Percentiles rank a stretch among this genome's conserved stretches.
phyloP scores from a whole-genome alignment of 2,888 invertebrate species.

The Sycophila texana region DNA sequence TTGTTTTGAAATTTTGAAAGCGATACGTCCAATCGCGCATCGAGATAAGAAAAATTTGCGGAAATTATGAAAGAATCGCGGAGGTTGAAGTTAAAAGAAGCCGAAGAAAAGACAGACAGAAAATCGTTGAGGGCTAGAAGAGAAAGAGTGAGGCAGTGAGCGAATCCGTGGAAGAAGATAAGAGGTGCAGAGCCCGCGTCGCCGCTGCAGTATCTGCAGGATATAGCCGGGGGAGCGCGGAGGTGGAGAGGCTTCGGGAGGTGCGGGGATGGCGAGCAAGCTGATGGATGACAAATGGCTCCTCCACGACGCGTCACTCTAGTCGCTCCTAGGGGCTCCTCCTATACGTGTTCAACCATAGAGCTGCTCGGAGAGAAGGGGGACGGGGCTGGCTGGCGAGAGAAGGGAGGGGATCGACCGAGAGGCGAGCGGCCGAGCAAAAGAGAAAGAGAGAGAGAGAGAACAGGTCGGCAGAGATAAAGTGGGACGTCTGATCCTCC shows the following conservation, averaged over 20 bases:
- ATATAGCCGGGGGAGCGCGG: conserved; percentile 39
- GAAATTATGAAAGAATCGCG: conserved; percentile 48
- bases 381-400: conserved; percentile 37
- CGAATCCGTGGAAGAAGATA: conserved; percentile 28
- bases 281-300: conserved; percentile 76
- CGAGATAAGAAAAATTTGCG: conserved; percentile 22
- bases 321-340: conserved; percentile 74
- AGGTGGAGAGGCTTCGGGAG: conserved; percentile 56
- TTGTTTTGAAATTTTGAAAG: too few relatives aligned
- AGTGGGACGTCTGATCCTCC: conserved; percentile 76
- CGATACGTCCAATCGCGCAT: conserved; percentile 5
- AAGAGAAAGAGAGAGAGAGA: conserved; percentile 58
- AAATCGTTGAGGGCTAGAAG: not conserved
- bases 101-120: conserved; percentile 8
- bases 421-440: conserved; percentile 54
- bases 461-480: conserved; percentile 77
- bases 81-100: conserved; percentile 4
- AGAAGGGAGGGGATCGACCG: conserved; percentile 47
- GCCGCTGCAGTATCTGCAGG: conserved; percentile 36
- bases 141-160: not conserved
- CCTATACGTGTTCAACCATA: conserved; percentile 74
- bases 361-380: conserved; percentile 60
- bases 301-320: conserved; percentile 76
- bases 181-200: conserved; percentile 53
- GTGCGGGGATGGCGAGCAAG: conserved; percentile 61